Base-by-base conservation (phyloP, 2,797 vertebrate species). In the Odontamblyopus rebecca region DNA sequence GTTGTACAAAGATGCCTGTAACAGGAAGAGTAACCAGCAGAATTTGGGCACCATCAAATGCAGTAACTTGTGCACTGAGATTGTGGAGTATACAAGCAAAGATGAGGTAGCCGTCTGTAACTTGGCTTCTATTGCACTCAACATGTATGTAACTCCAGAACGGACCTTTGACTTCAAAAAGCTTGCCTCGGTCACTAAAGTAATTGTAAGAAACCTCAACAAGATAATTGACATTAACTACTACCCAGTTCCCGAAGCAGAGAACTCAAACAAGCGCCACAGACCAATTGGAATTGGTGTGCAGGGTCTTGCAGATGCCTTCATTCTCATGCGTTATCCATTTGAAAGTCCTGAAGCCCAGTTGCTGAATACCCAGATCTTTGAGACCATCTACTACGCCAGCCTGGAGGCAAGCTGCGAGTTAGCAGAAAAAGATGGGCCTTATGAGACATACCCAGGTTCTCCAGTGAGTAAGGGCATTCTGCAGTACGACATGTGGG, bases 401-500 rank as follows among this genome's bases (percentile, higher is more conserved):
- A 94, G 96, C 0, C 83, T 99, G 86, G 98, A 99, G 85, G 94
- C 96, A 18, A 99, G 98, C 89, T 99, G 96, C 41, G 96, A 97
- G 3, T 90, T 98, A 50, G 96, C 98, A 0, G 85, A 76, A 1
- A 91, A 96, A 67, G 71, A 89, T 0, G 98, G 96, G 0, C 88
- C 96, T 0, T 99, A 99, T 0, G 92, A 97, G 23, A 98, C 96
- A 0, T 99, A 98, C 2, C 16, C 89, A 16, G 98, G 98, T 29
- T 97, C 83, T 13, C 98, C 98, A 0, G 95, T 98, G 85, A 99
- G 98, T 93, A 95, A 87, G 85, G 97, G 98, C 19, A 84, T 98
- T 79, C 94, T 99, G 19, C 98, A 99, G 91, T 96, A 97, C 13
- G 97, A 99, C 87, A 98, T 99, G 98, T 99, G 98, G 98, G 88